Evolutionary conservation across 1,140 invertebrate species (phyloP), one percentile per base, ranked within the genome.

Genomic region (Calosoma granatense): DNA sequence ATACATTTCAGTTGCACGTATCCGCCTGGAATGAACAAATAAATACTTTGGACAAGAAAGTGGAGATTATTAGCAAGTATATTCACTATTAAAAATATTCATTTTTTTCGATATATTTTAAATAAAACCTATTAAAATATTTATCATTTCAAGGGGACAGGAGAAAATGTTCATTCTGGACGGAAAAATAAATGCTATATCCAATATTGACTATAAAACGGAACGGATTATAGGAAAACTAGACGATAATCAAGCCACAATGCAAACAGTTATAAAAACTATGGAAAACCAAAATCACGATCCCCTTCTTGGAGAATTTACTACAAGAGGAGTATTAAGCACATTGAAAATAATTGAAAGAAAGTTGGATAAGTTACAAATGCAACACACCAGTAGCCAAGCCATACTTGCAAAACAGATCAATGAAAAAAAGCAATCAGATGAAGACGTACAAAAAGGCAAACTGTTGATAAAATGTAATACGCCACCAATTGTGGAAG

Each of bases 21-120:
- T 61, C 72, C 6, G 72, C 74, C 4, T 76, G 74, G 74, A 73
- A 73, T 54, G 74, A 76, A 41, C 74, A 75, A 61, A 70, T 76
- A n/a, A 70, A 70, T 43, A 65, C 72, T 6, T 54, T 74, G n/a
- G 74, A 75, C 56, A 68, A 65, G 55, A 75, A 76, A 64, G 59
- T 74, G 17, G 72, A 74, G 53, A 70, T 75, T 19, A 64, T 75
- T n/a, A 75, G 65, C 64, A 73, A 71, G 73, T 72, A 64, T 59
- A 53, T 20, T 51, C 12, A 14, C 23, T 9, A 23, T 1, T 20
- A 51, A 59, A 4, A 41, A n/a, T 20, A 12, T 59, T 3, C 53
- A 2, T 23, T 21, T 36, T 6, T 22, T 1, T 51, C 3, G 22
- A 56, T 56, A 23, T 17, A 20, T 43, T 41, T 56, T 41, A 56